phyloP scores from a whole-genome alignment of 1,140 invertebrate genomes.

The Ditylenchus dipsaci region DNA sequence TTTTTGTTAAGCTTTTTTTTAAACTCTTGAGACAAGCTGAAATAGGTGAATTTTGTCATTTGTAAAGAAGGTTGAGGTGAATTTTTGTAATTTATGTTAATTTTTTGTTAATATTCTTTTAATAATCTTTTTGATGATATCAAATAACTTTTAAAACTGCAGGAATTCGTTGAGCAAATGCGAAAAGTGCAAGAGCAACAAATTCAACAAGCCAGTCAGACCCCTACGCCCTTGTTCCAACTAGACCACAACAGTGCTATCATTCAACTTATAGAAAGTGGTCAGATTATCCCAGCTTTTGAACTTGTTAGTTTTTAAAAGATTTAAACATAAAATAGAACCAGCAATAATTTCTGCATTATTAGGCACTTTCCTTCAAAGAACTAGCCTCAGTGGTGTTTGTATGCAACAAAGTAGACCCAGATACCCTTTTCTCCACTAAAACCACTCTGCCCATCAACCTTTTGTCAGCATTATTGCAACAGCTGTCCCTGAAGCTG shows the following conservation, averaged over 20 bases:
- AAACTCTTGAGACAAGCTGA: too few species aligned
- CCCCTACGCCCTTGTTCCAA: background rate
- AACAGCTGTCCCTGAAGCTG: conserved; percentile 11
- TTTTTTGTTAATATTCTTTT: too few species aligned
- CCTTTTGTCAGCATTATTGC: conserved; percentile 10
- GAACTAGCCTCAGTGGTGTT: conserved; percentile 18
- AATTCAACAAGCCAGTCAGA: background rate
- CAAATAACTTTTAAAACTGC: background rate
- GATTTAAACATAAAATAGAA: background rate
- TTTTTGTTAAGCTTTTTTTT: too few species aligned
- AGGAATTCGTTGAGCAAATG: conserved; percentile 32
- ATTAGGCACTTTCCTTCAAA: conserved; percentile 19
- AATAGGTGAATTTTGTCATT: too few species aligned
- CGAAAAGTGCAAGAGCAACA: conserved; percentile 19
- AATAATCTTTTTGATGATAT: too few species aligned
- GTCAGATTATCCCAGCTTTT: conserved; percentile 22
- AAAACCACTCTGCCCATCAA: conserved; percentile 11
- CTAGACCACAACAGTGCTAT: background rate
- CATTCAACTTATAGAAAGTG: conserved; percentile 22
- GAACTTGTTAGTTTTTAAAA: conserved; percentile 17
- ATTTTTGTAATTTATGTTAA: too few species aligned
- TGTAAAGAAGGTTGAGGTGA: too few species aligned
- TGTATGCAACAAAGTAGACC: conserved; percentile 33
- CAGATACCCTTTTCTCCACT: conserved; percentile 21
- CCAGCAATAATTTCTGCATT: background rate